phyloP scores from a whole-genome alignment of 2,888 invertebrate species.

The Polydrusus tereticollis region DNA sequence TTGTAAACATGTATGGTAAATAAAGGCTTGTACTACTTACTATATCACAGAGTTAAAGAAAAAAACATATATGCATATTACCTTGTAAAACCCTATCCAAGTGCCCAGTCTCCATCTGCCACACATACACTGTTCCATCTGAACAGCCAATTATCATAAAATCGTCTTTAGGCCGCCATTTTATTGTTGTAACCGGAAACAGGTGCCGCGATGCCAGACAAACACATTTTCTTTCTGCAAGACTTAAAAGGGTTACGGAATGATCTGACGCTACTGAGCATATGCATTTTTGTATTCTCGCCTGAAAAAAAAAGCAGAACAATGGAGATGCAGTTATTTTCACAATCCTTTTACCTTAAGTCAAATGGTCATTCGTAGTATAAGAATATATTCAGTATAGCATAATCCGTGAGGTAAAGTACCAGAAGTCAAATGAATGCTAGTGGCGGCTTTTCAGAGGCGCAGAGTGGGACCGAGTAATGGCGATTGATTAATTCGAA shows the following conservation, averaged over 20 bases:
- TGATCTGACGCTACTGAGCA: conserved; percentile 98
- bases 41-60: too few relatives aligned
- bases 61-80: conserved; percentile 52
- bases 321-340: too few relatives aligned
- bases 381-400: too few relatives aligned
- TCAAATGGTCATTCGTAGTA: too few relatives aligned
- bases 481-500: too few relatives aligned
- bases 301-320: conserved; percentile 74
- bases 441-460: too few relatives aligned
- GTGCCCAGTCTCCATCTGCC: conserved; percentile 99
- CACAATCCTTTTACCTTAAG: too few relatives aligned
- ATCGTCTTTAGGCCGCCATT: conserved; percentile 97
- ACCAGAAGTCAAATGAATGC: too few relatives aligned
- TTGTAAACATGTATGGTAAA: too few relatives aligned
- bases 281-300: conserved; percentile 92
- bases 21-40: too few relatives aligned
- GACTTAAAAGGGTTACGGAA: conserved; percentile 93
- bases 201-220: conserved; percentile 92
- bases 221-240: conserved; percentile 94
- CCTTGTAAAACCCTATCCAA: conserved; percentile 95
- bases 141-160: conserved; percentile 96
- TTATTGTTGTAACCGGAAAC: conserved; percentile 95
- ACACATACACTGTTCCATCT: conserved; percentile 98
- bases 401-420: too few relatives aligned
- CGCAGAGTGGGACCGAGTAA: too few relatives aligned